These are phyloP conservation scores for Psilopogon haemacephalus DNA, from an alignment of 2,113 vertebrate genomes.

Conservation along the genomic window DNA sequence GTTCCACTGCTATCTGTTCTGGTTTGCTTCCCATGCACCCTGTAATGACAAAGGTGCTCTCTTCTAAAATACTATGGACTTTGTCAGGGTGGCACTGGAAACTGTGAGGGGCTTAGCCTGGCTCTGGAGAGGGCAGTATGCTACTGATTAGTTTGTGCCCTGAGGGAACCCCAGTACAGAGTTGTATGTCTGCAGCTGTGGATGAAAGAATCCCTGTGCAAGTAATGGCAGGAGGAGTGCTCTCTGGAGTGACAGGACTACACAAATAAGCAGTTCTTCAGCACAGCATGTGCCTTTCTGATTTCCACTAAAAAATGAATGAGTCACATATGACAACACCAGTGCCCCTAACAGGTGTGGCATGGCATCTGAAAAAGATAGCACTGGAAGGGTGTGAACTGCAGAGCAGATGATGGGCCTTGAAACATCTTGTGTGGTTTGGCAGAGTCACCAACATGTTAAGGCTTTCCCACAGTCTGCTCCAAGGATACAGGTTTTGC, in stretches of 20 bases:
- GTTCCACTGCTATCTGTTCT: not conserved
- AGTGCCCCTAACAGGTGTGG: slow-evolving; percentile 58
- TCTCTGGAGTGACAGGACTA: slow-evolving; percentile 1
- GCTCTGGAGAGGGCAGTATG: not conserved
- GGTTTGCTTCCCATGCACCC: slow-evolving; percentile 21
- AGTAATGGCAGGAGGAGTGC: slow-evolving; percentile 36
- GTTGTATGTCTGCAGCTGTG: not conserved
- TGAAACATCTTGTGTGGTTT: slow-evolving; percentile 67
- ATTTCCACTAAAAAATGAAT: slow-evolving; percentile 68
- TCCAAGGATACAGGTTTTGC: slow-evolving; percentile 58
- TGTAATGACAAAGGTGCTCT: not conserved
- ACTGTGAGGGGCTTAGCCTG: not conserved
- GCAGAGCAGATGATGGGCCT: slow-evolving; percentile 59
- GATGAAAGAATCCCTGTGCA: slow-evolving; percentile 13
- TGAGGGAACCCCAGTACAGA: not conserved
- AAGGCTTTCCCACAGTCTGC: slow-evolving; percentile 60
- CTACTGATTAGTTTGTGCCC: slow-evolving; percentile 25
- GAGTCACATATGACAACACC: slow-evolving; percentile 61
- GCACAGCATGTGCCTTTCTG: slow-evolving; percentile 53
- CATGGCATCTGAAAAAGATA: slow-evolving; percentile 62
- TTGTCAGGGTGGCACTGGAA: not conserved
- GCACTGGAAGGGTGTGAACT: slow-evolving; percentile 62
- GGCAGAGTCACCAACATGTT: slow-evolving; percentile 44
- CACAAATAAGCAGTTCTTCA: slow-evolving; percentile 52
- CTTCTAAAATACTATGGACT: not conserved